Conservation (phyloP, 2,113 vertebrate genomes). For the Caloenas nicobarica region DNA sequence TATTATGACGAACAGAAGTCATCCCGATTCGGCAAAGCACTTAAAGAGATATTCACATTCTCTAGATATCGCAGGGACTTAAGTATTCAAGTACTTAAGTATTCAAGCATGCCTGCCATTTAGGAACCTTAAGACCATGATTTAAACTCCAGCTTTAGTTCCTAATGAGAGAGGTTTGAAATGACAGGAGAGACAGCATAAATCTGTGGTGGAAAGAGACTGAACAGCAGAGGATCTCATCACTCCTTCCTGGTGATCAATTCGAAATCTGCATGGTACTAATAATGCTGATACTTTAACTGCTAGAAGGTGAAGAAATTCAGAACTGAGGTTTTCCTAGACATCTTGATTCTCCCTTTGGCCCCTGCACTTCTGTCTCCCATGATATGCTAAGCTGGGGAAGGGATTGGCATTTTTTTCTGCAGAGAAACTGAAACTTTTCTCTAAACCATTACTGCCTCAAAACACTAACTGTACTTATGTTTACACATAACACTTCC, state of each 20-base stretch:
- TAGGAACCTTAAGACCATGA: not conserved
- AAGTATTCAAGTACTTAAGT: not conserved
- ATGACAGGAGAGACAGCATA: not conserved
- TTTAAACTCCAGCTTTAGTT: not conserved
- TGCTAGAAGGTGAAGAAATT: not conserved
- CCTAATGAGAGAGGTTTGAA: not conserved
- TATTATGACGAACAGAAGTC: not conserved
- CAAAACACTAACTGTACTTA: not conserved
- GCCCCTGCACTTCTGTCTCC: not conserved
- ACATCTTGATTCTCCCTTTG: not conserved
- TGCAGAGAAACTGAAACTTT: not conserved
- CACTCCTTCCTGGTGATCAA: not conserved
- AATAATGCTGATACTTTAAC: not conserved
- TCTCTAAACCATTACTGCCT: not conserved
- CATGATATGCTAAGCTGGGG: not conserved
- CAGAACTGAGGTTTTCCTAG: not conserved
- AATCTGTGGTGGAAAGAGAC: not conserved
- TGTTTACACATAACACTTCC: not conserved
- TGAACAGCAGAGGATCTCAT: not conserved
- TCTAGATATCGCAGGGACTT: not conserved
- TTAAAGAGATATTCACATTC: constrained; percentile 18
- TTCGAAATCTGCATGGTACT: not conserved
- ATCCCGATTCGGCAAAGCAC: not conserved
- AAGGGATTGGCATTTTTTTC: not conserved
- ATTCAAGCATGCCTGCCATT: not conserved